A percentile compares a stretch with the other conserved stretches of the same genome.
These are phyloP conservation scores for Neosilurus mollespiculum DNA, from an alignment of 2,797 vertebrate genomes.

Conservation along the genomic window DNA sequence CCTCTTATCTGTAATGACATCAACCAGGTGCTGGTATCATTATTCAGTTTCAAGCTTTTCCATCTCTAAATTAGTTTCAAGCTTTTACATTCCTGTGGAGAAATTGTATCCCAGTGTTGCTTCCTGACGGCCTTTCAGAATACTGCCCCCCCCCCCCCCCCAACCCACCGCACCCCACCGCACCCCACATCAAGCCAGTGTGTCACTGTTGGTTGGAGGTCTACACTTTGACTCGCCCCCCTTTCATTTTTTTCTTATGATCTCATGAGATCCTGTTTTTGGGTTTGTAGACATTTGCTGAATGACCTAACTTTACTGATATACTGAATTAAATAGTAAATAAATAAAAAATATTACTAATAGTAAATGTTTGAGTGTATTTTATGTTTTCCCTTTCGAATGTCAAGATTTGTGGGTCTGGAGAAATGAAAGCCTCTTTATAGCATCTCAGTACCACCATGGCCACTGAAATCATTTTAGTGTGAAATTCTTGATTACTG, in stretches of 20 bases:
- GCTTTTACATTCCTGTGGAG: background rate
- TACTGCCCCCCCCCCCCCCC: background rate
- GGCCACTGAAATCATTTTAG: background rate
- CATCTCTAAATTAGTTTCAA: background rate
- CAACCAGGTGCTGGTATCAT: background rate
- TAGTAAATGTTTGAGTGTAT: background rate
- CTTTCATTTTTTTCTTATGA: background rate
- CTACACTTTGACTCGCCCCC: background rate
- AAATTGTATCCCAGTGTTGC: background rate
- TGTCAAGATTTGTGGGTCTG: background rate
- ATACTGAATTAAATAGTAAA: background rate
- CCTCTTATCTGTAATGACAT: background rate
- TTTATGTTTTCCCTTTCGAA: background rate
- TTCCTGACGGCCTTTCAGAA: background rate
- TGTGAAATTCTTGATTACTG: background rate
- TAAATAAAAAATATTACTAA: background rate
- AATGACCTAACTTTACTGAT: background rate
- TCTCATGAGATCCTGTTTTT: background rate
- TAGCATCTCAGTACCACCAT: background rate
- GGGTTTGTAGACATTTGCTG: background rate
- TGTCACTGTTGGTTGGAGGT: background rate
- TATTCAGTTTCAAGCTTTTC: background rate
- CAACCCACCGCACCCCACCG: no score
- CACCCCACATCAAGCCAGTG: background rate
- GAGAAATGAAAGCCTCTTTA: background rate